Evolutionary conservation across 2,888 invertebrate genomes (phyloP), one percentile per base, ranked within the genome.

Genomic region (Drosophila aldrichi): DNA sequence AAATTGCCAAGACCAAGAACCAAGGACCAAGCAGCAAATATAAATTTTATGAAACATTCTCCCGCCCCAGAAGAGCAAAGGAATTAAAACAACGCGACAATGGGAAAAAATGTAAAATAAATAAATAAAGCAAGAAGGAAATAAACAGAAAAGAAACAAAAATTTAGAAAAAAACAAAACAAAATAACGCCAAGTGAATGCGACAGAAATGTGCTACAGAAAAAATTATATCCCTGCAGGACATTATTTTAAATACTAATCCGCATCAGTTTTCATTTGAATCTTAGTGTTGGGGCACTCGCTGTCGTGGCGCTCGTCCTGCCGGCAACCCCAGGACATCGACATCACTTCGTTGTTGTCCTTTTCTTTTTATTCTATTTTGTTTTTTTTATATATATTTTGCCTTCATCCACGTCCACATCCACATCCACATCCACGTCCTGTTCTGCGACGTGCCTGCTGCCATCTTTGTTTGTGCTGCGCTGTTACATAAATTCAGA

Each of bases 221-320:
- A 84, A 75, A 86, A 92, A 85, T 91, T 90, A 91, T 91, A 90
- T 91, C 92, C 89, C 90, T 91, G 92, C 91, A 92, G 92, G 92
- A 92, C 91, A 91, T 91, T 91, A 91, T 92, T 92, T 91, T 89
- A 91, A 90, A 92, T 90, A 91, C 92, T 91, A 92, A 91, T 91
- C 91, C 91, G 90, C 91, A 91, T 89, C 92, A 91, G 92, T 91
- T 92, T 91, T 92, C 86, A 90, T 91, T 87, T 85, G 91, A 81
- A 87, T 89, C 78, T 81, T 83, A 73, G 65, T 38, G 70, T 58
- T 57, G 77, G 73, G 74, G 60, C 57, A 68, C 32, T 38, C 54
- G 59, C 56, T 44, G 41, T 34, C 46, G 32, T 20, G 34, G 43
- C 14, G 43, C 59, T 25, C 34, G 41, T 51, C 61, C 65, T 71